A percentile compares a stretch with the other conserved stretches of the same genome.
Conservation (phyloP, 2,888 invertebrate species). For the Rambutsinella grinnellia region DNA sequence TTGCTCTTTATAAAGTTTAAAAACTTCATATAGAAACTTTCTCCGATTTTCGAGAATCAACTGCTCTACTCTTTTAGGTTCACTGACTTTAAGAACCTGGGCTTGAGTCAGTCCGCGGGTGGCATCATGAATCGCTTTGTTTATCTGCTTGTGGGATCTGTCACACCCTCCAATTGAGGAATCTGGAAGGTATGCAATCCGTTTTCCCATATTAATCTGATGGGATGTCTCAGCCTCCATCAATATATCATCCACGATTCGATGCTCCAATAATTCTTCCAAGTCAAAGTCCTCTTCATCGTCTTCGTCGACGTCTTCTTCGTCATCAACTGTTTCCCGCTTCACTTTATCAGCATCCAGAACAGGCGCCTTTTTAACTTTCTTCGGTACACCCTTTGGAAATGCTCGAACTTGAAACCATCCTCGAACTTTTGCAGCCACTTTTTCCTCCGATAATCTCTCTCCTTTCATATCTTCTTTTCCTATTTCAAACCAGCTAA, state of each 20-base stretch:
- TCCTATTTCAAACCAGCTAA: constrained; percentile 39
- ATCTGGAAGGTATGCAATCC: constrained; percentile 15
- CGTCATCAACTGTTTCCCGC: background rate
- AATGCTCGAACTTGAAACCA: constrained; percentile 44
- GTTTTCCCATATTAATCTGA: constrained; percentile 15
- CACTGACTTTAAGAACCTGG: constrained; percentile 1
- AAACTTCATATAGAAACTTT: constrained; percentile 42
- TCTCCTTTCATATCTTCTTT: constrained; percentile 4
- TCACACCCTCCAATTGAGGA: constrained; percentile 27
- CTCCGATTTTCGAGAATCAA: constrained; percentile 20
- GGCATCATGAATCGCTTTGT: constrained; percentile 4
- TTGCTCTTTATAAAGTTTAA: constrained; percentile 36
- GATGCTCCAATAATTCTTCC: constrained; percentile 57
- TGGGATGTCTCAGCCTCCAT: constrained; percentile 47
- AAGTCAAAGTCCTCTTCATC: constrained; percentile 64
- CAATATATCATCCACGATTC: constrained; percentile 57
- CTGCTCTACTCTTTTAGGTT: background rate
- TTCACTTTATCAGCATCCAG: background rate
- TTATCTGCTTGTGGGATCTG: constrained; percentile 12
- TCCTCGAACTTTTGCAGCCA: background rate
- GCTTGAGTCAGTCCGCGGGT: constrained; percentile 11
- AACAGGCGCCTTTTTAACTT: background rate
- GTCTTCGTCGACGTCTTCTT: constrained; percentile 19
- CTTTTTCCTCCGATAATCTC: constrained; percentile 6
- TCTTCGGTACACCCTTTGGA: constrained; percentile 11